Base-by-base conservation (phyloP, 2,797 vertebrate species). In the Lepus oiostolus region DNA sequence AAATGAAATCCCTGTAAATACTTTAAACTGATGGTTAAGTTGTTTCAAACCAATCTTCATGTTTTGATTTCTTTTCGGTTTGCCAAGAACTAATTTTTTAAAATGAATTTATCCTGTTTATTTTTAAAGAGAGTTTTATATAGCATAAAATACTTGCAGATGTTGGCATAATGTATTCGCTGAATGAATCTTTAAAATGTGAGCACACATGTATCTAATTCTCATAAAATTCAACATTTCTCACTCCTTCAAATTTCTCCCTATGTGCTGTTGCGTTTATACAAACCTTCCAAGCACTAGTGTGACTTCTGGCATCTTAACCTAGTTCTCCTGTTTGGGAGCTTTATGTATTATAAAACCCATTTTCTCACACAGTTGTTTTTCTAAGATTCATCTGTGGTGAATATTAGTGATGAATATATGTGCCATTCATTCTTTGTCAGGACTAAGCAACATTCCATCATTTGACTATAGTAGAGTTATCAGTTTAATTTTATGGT, bases 21-120 rank as follows among this genome's bases (percentile, higher is more conserved):
- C 5, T 68, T 74, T 85, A 85, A 82, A 52, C 19, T 74, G 24
- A 88, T 71, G 19, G 30, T 88, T 58, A 70, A 30, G 0, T 70
- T 95, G 14, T 85, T 90, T 92, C 79, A 90, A 50, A 35, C 4
- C 11, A 74, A 21, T 26, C 10, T 86, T 79, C 19, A 52, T 3
- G 28, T 77, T 88, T 88, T 85, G 84, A 9, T 87, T 54, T 95
- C 17, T 92, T 92, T 8, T 85, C 91, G 2, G 9, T 75, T 92
- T 85, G 12, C 74, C 19, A 94, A 19, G 32, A 62, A 65, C 26
- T 50, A 22, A 65, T 90, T 62, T 93, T 92, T 62, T 5, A 32
- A 30, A 79, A 81, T 67, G 35, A 83, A 6, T 67, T 63, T 65
- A 63, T 67, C 2, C 19, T 72, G 1, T 81, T 91, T 84, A 74